Conservation (phyloP, 1,140 invertebrate species). For the Drosophila albomicans region DNA sequence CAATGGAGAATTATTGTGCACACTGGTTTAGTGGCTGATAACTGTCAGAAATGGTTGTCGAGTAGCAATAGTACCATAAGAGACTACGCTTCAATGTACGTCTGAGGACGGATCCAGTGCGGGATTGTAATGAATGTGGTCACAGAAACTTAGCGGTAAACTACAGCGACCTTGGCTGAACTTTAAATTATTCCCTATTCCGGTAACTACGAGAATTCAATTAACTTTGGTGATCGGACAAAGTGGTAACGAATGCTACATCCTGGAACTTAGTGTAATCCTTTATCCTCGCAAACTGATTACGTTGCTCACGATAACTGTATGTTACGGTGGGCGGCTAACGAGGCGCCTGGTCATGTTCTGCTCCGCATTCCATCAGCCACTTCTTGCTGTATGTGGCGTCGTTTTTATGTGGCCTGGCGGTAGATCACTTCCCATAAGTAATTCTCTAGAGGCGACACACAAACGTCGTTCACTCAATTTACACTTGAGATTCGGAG, state of each 20-base stretch:
- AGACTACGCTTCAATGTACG: too few species aligned
- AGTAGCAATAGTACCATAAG: constrained; percentile 73
- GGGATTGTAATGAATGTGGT: constrained; percentile 66
- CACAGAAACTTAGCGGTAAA: too few species aligned
- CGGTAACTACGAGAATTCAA: constrained; percentile 67
- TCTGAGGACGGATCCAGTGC: too few species aligned
- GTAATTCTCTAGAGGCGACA: constrained; percentile 13
- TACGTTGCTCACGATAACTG: not conserved
- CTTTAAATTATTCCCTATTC: too few species aligned
- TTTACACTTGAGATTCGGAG: too few species aligned
- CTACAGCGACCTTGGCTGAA: too few species aligned
- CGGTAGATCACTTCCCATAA: not conserved
- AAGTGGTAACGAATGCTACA: constrained; percentile 50
- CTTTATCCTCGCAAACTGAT: not conserved
- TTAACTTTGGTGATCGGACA: constrained; percentile 52
- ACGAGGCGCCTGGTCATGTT: constrained; percentile 28
- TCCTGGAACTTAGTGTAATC: constrained; percentile 32
- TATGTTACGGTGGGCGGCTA: constrained; percentile 54
- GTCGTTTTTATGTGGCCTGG: too few species aligned
- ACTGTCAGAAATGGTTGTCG: constrained; percentile 66
- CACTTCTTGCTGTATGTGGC: constrained; percentile 54
- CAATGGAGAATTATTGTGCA: constrained; percentile 9
- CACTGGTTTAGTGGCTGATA: constrained; percentile 58
- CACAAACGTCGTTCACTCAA: too few species aligned
- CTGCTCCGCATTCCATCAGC: constrained; percentile 36